phyloP scores from a whole-genome alignment of 2,797 vertebrate species.

The Scarus forsteni region DNA sequence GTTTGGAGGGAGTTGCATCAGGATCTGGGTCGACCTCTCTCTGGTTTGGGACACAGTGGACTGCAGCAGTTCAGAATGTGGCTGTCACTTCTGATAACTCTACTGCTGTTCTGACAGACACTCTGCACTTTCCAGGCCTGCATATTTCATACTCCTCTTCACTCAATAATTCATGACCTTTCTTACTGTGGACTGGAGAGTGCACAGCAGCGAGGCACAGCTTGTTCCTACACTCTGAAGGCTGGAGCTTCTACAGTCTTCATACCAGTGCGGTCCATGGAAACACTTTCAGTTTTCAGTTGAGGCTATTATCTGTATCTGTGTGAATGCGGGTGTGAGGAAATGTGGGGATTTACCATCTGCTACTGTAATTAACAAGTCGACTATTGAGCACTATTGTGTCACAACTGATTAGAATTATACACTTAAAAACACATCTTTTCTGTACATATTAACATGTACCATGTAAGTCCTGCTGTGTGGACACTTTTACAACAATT shows the following conservation, averaged over 20 bases:
- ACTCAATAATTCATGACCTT: conserved; percentile 53
- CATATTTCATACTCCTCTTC: conserved; percentile 45
- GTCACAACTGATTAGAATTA: no score
- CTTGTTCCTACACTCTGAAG: conserved; percentile 3
- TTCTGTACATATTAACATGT: no score
- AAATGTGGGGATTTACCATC: conserved; percentile 17
- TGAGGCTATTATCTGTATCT: not conserved
- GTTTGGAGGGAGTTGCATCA: not conserved
- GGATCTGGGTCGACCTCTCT: not conserved
- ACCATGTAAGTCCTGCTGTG: no score
- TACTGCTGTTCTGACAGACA: conserved; percentile 12
- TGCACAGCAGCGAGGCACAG: conserved; percentile 9
- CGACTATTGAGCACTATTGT: no score
- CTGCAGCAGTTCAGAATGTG: no score
- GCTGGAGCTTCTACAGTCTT: not conserved
- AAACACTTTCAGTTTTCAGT: not conserved
- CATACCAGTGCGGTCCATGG: conserved; percentile 1
- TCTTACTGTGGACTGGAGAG: conserved; percentile 16
- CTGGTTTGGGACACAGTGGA: not conserved
- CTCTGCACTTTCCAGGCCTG: conserved; percentile 27
- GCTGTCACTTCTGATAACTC: not conserved
- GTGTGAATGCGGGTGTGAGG: not conserved
- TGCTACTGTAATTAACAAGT: not conserved
- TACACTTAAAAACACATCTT: no score
- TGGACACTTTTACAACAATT: no score